A percentile compares a stretch with the other conserved stretches of the same genome.
These are phyloP conservation scores for Apeltes quadracus DNA, from an alignment of 2,113 vertebrate genomes.

Conservation along the genomic window DNA sequence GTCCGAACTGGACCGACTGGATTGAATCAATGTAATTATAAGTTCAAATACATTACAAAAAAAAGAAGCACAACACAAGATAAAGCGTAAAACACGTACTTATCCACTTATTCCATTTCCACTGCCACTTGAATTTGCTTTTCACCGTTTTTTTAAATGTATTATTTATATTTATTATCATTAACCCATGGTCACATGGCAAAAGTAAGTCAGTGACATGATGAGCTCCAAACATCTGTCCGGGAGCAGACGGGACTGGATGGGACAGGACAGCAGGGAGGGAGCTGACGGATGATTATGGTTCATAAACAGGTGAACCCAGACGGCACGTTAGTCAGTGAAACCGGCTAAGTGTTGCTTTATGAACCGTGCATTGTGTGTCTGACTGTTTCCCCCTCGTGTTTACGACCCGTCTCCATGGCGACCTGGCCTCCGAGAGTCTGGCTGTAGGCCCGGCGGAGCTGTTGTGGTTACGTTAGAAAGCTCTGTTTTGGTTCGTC, in stretches of 20 bases:
- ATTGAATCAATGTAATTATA: neutral
- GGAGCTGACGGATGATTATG: slow-evolving; percentile 19
- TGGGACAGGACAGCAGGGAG: neutral
- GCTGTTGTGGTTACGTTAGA: slow-evolving; percentile 94
- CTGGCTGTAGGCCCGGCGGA: slow-evolving; percentile 86
- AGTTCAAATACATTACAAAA: neutral
- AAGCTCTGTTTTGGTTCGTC: slow-evolving; percentile 74
- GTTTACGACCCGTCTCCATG: slow-evolving; percentile 90
- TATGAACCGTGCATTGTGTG: slow-evolving; percentile 75
- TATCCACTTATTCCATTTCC: neutral
- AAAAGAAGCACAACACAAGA: neutral
- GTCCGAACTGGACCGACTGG: neutral
- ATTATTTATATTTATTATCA: too few species aligned
- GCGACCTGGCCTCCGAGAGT: slow-evolving; percentile 83
- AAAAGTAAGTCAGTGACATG: slow-evolving; percentile 44
- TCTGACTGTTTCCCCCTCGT: slow-evolving; percentile 88
- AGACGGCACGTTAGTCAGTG: slow-evolving; percentile 57
- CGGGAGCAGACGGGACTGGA: slow-evolving; percentile 27
- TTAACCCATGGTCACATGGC: slow-evolving; percentile 7
- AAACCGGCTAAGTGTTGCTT: slow-evolving; percentile 60
- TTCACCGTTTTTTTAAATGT: too few species aligned
- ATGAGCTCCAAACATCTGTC: slow-evolving; percentile 53
- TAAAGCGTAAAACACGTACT: neutral
- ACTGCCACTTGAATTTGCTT: neutral
- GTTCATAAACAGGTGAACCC: slow-evolving; percentile 48